Evolutionary conservation across 2,888 invertebrate species (phyloP).

Genomic region (Xanthia icteritia): DNA sequence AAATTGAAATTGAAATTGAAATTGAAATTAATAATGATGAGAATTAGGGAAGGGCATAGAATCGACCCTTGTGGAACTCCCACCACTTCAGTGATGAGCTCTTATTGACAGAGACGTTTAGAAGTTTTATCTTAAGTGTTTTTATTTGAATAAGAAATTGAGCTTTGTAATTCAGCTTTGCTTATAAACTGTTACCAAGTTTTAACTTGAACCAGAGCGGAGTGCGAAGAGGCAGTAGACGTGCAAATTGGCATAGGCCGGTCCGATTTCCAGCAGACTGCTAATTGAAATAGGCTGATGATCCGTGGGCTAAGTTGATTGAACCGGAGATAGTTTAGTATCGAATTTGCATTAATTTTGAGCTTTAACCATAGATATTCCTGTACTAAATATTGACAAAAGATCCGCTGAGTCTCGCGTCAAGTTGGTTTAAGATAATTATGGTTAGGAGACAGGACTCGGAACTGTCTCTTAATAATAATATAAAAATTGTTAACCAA

Average conservation of each 20-base stretch:
- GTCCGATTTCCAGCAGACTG: neutral
- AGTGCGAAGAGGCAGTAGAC: no score
- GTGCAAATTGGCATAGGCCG: neutral
- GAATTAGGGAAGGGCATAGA: slow-evolving; percentile 30
- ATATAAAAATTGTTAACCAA: neutral
- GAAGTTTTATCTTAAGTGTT: neutral
- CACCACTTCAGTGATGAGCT: neutral
- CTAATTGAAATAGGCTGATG: neutral
- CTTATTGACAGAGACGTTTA: slow-evolving; percentile 6
- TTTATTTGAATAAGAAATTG: slow-evolving; percentile 9
- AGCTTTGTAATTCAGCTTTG: neutral
- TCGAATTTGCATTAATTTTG: neutral
- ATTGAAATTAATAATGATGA: slow-evolving; percentile 40
- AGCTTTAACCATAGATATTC: neutral
- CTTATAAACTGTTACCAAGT: neutral
- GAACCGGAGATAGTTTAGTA: neutral
- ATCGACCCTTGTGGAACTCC: slow-evolving; percentile 43
- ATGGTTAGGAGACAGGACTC: neutral
- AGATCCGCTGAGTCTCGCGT: neutral
- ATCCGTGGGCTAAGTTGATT: neutral
- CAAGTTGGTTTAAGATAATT: neutral
- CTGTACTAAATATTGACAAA: neutral
- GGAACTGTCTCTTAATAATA: neutral
- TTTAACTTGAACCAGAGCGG: neutral
- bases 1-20: no score